Evolutionary conservation across 1,140 invertebrate genomes (phyloP).

Genomic region (Rhopalosiphum padi): DNA sequence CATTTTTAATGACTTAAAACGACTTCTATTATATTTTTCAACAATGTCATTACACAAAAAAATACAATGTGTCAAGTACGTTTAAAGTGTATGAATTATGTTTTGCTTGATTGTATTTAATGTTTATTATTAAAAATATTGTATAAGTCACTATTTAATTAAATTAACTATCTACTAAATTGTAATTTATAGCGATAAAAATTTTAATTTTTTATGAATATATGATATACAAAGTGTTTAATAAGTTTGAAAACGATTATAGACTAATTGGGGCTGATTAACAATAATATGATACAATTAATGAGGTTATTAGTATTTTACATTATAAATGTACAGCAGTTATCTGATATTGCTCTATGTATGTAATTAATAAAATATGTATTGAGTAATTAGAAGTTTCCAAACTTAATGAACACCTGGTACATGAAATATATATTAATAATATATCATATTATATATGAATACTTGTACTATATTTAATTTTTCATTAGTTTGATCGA

Average conservation of each 20-base stretch:
- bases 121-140: neutral
- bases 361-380: no score
- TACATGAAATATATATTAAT: neutral
- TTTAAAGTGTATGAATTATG: neutral
- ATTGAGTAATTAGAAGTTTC: no score
- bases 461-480: neutral
- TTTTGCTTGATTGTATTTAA: neutral
- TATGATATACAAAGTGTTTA: no score
- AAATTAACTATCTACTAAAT: neutral
- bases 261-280: no score
- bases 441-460: neutral
- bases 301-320: no score
- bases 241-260: no score
- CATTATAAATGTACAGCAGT: no score
- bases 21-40: constrained; percentile 33
- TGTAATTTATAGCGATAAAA: neutral
- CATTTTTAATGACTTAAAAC: constrained; percentile 27
- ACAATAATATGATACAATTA: no score
- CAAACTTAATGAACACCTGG: no score
- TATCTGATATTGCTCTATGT: no score
- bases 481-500: neutral
- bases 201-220: neutral
- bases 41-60: neutral
- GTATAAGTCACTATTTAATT: neutral
- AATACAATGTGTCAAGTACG: constrained; percentile 37